Base-by-base conservation (phyloP, 2,113 vertebrate genomes). In the Brachypteracias leptosomus region DNA sequence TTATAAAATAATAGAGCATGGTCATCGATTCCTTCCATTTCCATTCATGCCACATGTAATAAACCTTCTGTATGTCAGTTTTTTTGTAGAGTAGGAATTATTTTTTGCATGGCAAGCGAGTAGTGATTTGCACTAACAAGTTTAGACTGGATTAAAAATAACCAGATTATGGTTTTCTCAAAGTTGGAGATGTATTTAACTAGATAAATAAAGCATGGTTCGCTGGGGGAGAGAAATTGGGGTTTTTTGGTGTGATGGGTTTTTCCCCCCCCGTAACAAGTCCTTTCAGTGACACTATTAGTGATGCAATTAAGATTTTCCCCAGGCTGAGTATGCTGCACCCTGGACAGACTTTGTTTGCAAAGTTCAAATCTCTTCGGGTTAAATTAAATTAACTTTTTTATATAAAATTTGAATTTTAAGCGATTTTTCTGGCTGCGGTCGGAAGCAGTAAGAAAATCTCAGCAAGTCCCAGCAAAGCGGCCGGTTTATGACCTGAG, bases 121-220 rank as follows among this genome's bases (percentile, higher is more conserved):
- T 62, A 86, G 42, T 66, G 90, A 88, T 97, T 91, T 93, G 87
- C 92, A 97, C 95, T 98, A 98, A 98, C 91, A 83, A 97, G 80
- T 26, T 52, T 85, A 93, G 82, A 36, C 7, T 88, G 79, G 77
- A 83, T 88, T 93, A 87, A 94, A 95, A 93, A 68, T 58, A 1
- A 91, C 70, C 89, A 35, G 82, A 65, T 11, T 77, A 9, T 8
- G 33, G 47, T 72, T 54, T 49, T 63, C 47, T 90, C 38, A 85
- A 73, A 76, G 85, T 38, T 89, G 78, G 47, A 85, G 82, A 88
- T 93, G 81, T 65, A 85, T 67, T 89, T 70, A 85, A 82, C 63
- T 74, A 71, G 62, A 33, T 71, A 46, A 85, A 91, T 90, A 40
- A 52, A 79, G 96, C 81, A 96, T 97, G 97, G 88, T 93, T 82